Percentiles rank a stretch among this genome's conserved stretches.
Conservation (phyloP, 2,888 invertebrate genomes). For the Thereva nobilitata region DNA sequence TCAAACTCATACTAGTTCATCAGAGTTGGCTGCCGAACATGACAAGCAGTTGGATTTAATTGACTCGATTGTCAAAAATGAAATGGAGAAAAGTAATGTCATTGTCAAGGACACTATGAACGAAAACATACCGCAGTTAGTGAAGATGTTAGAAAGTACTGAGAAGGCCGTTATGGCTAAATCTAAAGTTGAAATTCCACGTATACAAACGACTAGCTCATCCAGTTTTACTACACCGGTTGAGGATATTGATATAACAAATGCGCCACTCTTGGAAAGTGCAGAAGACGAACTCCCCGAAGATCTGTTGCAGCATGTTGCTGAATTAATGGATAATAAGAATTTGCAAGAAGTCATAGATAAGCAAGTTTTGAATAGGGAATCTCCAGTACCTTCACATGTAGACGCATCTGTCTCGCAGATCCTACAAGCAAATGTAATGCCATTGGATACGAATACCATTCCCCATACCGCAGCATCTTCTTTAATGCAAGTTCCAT, state of each 20-base stretch:
- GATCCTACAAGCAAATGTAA: conserved; percentile 1
- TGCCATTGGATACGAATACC: conserved; percentile 9
- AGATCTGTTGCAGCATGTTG: conserved; percentile 74
- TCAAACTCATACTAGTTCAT: conserved; percentile 55
- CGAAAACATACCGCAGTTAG: conserved; percentile 59
- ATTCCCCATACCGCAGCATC: neutral
- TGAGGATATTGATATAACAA: conserved; percentile 51
- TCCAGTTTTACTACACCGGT: conserved; percentile 43
- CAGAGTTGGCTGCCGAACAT: conserved; percentile 54
- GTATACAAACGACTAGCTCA: conserved; percentile 19
- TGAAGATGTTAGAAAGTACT: conserved; percentile 60
- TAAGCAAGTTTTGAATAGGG: conserved; percentile 60
- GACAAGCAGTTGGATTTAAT: conserved; percentile 57
- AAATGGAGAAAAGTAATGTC: conserved; percentile 48
- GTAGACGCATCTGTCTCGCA: conserved; percentile 6
- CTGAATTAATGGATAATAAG: conserved; percentile 70
- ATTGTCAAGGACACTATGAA: conserved; percentile 48
- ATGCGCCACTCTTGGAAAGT: conserved; percentile 55
- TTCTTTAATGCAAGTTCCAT: neutral
- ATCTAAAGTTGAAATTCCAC: conserved; percentile 24
- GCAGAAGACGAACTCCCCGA: conserved; percentile 70
- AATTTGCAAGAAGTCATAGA: conserved; percentile 75
- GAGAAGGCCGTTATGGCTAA: conserved; percentile 48
- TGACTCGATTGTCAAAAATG: conserved; percentile 56
- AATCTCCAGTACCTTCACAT: conserved; percentile 11